Evolutionary conservation across 2,113 vertebrate genomes (phyloP).

Genomic region (Pardalotus punctatus): DNA sequence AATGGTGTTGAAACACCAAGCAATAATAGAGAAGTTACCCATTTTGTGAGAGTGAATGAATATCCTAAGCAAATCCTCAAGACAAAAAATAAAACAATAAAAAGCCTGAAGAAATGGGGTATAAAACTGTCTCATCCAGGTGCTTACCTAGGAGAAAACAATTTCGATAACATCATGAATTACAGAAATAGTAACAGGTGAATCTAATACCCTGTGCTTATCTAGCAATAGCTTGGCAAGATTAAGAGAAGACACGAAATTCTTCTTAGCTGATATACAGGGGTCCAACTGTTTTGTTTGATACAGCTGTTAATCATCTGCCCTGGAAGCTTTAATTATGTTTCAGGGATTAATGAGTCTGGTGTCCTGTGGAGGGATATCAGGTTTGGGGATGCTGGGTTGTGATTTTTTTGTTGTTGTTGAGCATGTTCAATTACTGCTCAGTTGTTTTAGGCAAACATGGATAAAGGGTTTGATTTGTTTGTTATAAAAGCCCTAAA

Average conservation of each 20-base stretch:
- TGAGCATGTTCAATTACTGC: background rate
- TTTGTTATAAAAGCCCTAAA: background rate
- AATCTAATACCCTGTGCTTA: slow-evolving; percentile 23
- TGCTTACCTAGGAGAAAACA: slow-evolving; percentile 5
- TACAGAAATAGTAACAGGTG: slow-evolving; percentile 19
- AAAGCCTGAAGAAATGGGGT: background rate
- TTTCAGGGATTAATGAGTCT: background rate
- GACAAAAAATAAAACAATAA: background rate
- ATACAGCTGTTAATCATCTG: slow-evolving; percentile 22
- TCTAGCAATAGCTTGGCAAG: slow-evolving; percentile 21
- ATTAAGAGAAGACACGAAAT: slow-evolving; percentile 32
- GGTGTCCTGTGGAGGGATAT: background rate
- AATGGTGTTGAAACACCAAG: background rate
- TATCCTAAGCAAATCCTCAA: background rate
- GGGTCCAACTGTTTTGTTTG: background rate
- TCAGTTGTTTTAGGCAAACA: background rate
- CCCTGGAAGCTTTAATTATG: slow-evolving; percentile 22
- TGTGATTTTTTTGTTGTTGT: background rate
- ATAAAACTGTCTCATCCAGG: background rate
- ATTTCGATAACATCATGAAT: slow-evolving; percentile 36
- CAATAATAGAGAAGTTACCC: background rate
- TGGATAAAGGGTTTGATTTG: background rate
- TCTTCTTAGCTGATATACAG: slow-evolving; percentile 8
- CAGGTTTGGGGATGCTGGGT: background rate
- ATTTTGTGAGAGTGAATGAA: background rate